Base-by-base conservation (phyloP, 2,113 vertebrate species). In the Spea bombifrons region DNA sequence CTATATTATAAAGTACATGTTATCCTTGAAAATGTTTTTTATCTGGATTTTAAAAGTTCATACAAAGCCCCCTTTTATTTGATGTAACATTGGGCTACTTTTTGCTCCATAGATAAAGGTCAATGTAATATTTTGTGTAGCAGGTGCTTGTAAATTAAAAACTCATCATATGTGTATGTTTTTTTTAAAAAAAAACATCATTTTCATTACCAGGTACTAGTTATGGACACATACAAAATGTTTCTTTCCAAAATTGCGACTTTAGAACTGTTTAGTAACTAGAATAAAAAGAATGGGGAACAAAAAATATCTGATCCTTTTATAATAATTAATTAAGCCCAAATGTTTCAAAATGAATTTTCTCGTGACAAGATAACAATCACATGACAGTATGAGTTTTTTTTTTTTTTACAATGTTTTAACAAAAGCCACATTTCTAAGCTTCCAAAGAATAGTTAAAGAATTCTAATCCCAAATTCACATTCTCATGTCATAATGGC, bases 301-400 rank as follows among this genome's bases (percentile, higher is more conserved):
- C 30, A 30, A 30, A 73, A 16, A 55, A 16, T 71, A 80, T 49
- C 68, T 64, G 13, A 74, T 74, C 30, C 67, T 73, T 74, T 74
- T 68, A 59, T 80, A 67, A 74, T 61, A 68, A 80, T 80, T 74
- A 80, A 74, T 80, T 80, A 80, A 74, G 78, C 78, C 78, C 78
- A 74, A 43, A 80, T 71, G 78, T 80, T 80, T 80, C 68, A 73
- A 80, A 74, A 74, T 74, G 74, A 44, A 68, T 80, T 80, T 75
- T 81, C 68, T 75, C 63, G n/a, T 76, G 16, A 12, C 69, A 30
- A 61, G 68, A 76, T 73, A 76, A 61, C 48, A 52, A 81, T 76
- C 15, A n/a, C 16, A 67, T 48, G 44, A 66, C 61, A 73, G 49
- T n/a, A n/a, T 48, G 7, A 67, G 15, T 67, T 80, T 73, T 48